Evolutionary conservation across 2,113 vertebrate species (phyloP).

Genomic region (Psophia crepitans): DNA sequence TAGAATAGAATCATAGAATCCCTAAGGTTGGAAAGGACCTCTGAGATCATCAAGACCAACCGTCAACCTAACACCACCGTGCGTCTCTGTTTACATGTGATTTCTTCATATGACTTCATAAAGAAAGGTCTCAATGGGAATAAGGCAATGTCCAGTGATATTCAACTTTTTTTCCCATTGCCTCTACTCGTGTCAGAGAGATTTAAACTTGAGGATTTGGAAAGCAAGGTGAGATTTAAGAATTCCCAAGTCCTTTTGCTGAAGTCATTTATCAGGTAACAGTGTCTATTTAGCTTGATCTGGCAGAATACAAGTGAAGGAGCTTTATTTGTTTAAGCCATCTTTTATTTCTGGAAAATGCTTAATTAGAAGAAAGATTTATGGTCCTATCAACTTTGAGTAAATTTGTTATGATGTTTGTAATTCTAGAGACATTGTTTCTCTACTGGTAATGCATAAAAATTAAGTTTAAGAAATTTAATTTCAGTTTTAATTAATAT

Average conservation of each 20-base stretch:
- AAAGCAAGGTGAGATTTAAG: neutral
- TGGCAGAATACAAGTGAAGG: neutral
- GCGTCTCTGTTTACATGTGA: neutral
- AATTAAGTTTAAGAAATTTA: constrained; percentile 34
- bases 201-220: neutral
- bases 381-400: neutral
- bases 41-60: too few species aligned
- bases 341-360: constrained; percentile 8
- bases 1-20: too few species aligned
- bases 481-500: constrained; percentile 51
- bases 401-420: constrained; percentile 4
- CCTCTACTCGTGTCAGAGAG: neutral
- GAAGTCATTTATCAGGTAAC: neutral
- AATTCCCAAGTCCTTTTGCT: neutral
- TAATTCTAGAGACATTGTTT: constrained; percentile 32
- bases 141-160: neutral
- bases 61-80: too few species aligned
- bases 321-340: neutral
- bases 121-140: neutral
- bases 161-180: neutral
- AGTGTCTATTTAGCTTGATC: neutral
- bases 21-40: too few species aligned
- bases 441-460: constrained; percentile 26
- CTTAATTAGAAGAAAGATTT: constrained; percentile 24
- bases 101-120: too few species aligned